phyloP scores from a whole-genome alignment of 2,888 invertebrate genomes.

The Conops quadrifasciatus region DNA sequence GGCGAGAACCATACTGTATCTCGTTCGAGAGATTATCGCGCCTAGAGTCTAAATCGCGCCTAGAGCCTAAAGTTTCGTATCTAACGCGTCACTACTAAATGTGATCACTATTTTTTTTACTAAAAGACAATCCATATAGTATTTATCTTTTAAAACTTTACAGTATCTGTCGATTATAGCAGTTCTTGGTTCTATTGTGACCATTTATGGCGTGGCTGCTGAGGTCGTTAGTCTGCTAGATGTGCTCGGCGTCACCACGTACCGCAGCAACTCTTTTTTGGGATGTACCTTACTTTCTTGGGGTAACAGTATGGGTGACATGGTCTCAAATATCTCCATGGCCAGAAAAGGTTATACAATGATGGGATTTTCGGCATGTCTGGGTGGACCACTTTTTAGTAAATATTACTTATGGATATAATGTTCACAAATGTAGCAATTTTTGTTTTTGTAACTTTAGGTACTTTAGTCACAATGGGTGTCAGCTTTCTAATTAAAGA shows the following conservation, averaged over 20 bases:
- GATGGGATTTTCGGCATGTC: slow-evolving; percentile 75
- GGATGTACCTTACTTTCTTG: slow-evolving; percentile 73
- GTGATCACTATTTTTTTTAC: too few relatives aligned
- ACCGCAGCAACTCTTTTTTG: slow-evolving; percentile 69
- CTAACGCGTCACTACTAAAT: too few relatives aligned
- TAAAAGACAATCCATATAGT: not conserved
- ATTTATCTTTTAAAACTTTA: slow-evolving; percentile 7
- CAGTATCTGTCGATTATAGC: slow-evolving; percentile 47
- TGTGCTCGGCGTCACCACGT: slow-evolving; percentile 69
- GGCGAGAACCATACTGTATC: too few relatives aligned
- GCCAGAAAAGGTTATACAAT: slow-evolving; percentile 71
- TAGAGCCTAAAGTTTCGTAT: too few relatives aligned
- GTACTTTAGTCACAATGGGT: slow-evolving; percentile 31
- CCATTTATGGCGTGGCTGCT: slow-evolving; percentile 70
- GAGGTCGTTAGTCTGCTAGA: slow-evolving; percentile 70
- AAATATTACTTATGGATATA: slow-evolving; percentile 40
- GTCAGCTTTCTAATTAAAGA: slow-evolving; percentile 3
- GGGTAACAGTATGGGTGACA: slow-evolving; percentile 69
- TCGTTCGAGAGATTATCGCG: too few relatives aligned
- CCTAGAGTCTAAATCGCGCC: too few relatives aligned
- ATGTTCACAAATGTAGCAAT: not conserved
- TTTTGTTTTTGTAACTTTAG: not conserved
- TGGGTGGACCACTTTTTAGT: slow-evolving; percentile 75
- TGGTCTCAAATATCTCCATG: slow-evolving; percentile 70
- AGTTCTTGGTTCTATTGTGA: slow-evolving; percentile 62